These are phyloP conservation scores for Scomber scombrus DNA, from an alignment of 2,113 vertebrate species.

Conservation along the genomic window DNA sequence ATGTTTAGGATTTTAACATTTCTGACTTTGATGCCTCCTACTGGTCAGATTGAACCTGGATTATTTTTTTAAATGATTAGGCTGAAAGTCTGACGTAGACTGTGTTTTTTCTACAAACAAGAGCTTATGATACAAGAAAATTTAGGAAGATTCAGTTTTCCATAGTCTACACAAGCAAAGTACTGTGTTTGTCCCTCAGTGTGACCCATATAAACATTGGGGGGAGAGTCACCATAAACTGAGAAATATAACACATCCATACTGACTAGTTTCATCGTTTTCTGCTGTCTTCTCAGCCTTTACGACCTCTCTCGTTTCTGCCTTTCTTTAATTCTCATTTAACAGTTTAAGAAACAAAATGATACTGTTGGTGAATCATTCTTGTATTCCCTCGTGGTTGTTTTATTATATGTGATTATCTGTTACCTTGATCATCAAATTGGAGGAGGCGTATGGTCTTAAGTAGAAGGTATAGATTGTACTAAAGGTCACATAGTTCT, in stretches of 20 bases:
- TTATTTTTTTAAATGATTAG: too few species aligned
- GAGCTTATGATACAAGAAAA: not conserved
- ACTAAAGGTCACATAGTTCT: conserved; percentile 61
- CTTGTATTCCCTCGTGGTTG: not conserved
- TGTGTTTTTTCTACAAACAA: not conserved
- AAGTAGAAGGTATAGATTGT: conserved; percentile 17
- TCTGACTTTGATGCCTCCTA: conserved; percentile 15
- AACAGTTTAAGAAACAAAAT: not conserved
- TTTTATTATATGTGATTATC: not conserved
- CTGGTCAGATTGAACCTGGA: not conserved
- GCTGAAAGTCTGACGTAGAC: not conserved
- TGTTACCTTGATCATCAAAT: not conserved
- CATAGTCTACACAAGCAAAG: conserved; percentile 15
- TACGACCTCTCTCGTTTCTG: not conserved
- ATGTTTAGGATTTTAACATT: not conserved
- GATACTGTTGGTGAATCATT: not conserved
- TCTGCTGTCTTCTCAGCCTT: conserved; percentile 34
- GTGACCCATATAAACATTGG: conserved; percentile 44
- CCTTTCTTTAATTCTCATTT: conserved; percentile 2
- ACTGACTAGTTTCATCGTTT: conserved; percentile 59
- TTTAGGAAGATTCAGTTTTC: not conserved
- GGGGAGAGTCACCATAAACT: conserved; percentile 56
- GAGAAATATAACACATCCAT: conserved; percentile 77
- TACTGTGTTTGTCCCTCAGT: conserved; percentile 32
- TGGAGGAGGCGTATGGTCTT: not conserved